phyloP scores from a whole-genome alignment of 2,113 vertebrate genomes.

The Gallinago media region DNA sequence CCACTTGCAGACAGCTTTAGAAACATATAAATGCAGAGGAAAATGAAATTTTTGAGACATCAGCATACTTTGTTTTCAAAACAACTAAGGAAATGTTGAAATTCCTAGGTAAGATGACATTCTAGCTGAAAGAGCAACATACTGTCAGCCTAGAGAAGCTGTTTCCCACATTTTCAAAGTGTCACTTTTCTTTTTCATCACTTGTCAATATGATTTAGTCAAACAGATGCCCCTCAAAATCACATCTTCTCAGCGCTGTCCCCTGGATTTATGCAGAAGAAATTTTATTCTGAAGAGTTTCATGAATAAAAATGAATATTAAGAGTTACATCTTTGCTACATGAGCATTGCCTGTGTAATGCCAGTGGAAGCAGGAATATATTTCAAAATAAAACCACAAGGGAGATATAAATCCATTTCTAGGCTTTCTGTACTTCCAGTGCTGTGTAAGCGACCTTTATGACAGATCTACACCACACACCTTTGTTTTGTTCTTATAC shows the following conservation, averaged over 20 bases:
- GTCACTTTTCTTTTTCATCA: neutral
- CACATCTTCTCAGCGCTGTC: neutral
- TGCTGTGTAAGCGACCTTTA: neutral
- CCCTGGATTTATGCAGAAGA: neutral
- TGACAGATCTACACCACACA: neutral
- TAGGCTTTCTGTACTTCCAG: neutral
- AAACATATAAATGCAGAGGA: neutral
- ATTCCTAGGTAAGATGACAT: neutral
- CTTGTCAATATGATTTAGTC: neutral
- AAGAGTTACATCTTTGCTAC: neutral
- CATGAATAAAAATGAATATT: neutral
- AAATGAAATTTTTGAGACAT: neutral
- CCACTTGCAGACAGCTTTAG: neutral
- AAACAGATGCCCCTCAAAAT: neutral
- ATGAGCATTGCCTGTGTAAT: rapidly evolving
- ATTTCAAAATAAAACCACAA: neutral
- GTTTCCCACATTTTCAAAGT: neutral
- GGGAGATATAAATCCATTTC: neutral
- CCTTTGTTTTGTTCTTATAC: neutral
- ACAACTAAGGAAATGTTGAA: neutral
- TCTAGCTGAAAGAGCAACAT: neutral
- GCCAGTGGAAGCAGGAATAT: neutral
- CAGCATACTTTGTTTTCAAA: neutral
- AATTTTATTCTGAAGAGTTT: neutral
- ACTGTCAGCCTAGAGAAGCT: neutral